Evolutionary conservation across 2,888 invertebrate species (phyloP).

Genomic region (Drosophila anomalata): DNA sequence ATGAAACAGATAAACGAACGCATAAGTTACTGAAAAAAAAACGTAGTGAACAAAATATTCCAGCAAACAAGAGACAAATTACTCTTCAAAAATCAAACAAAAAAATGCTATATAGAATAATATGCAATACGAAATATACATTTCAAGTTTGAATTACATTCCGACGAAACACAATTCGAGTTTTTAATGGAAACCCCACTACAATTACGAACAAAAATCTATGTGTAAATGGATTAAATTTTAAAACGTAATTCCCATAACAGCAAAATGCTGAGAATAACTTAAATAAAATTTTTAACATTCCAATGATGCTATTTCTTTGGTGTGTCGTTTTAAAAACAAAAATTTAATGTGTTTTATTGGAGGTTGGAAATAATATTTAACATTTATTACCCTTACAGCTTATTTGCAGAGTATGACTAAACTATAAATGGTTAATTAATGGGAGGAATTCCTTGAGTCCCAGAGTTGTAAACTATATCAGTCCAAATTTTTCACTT

Average conservation of each 20-base stretch:
- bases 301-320: conserved; percentile 81
- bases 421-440: conserved; percentile 29
- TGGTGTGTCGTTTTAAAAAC: conserved; percentile 79
- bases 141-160: conserved; percentile 46
- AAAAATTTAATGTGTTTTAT: conserved; percentile 27
- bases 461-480: conserved; percentile 21
- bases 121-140: conserved; percentile 32
- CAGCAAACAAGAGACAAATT: conserved; percentile 68
- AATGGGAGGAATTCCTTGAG: conserved; percentile 30
- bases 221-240: conserved; percentile 44
- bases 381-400: neutral
- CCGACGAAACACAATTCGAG: conserved; percentile 20
- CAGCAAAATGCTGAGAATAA: conserved; percentile 31
- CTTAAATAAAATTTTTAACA: conserved; percentile 82
- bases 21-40: conserved; percentile 44
- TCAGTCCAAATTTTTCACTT: conserved; percentile 21
- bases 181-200: conserved; percentile 31
- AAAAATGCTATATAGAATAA: conserved; percentile 49
- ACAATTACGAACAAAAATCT: conserved; percentile 25
- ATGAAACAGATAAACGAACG: conserved; percentile 50
- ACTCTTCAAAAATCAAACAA: conserved; percentile 75
- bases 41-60: conserved; percentile 47
- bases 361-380: neutral
- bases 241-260: conserved; percentile 30
- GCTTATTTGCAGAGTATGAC: neutral